Base-by-base conservation (phyloP, 2,888 invertebrate species). In the Amphiduros pacificus region DNA sequence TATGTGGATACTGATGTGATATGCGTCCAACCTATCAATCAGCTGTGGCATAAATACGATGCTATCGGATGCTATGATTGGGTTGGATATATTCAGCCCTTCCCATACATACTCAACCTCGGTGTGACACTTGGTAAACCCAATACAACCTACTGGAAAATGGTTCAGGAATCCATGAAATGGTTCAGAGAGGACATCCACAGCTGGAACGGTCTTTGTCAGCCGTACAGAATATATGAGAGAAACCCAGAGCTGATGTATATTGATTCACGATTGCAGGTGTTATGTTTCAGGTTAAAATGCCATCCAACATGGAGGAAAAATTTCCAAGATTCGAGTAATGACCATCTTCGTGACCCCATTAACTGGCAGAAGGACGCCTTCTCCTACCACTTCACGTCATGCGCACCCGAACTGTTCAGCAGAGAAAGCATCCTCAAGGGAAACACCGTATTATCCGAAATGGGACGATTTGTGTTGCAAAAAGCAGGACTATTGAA, bases 1-100 rank as follows among this genome's bases (percentile, higher is more conserved):
- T 80, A 79, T 57, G 68, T 77, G 52, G 80, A 80, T 62, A 79
- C 77, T 68, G 80, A 80, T 62, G 75, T 72, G 1, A 61, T 77
- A 2, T 79, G 78, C 70, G 67, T 78, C 5, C 70, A 70, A 50
- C 64, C 65, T 3, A 60, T 71, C 11, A 68, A 69, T 48, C 26
- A 53, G 2, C 52, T 63, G 29, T 71, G 69, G 11, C 61, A 73
- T 20, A 63, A 59, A 17, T 74, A 76, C 68, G 77, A 77, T 56
- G 74, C 73, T 14, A 69, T 77, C 20, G 74, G 74, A 14, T 72
- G 74, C 41, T 74, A 76, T 55, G 79, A 79, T 66, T 77, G 77
- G 70, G 75, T 75, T 26, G 67, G 68, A 64, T 74, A 67, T 68
- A 67, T 74, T 36, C 72, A 68, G 6, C 71, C 67, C 2, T 79